Evolutionary conservation across 2,888 invertebrate genomes (phyloP), one percentile per base, ranked within the genome.

Genomic region (Pyrgus malvae): DNA sequence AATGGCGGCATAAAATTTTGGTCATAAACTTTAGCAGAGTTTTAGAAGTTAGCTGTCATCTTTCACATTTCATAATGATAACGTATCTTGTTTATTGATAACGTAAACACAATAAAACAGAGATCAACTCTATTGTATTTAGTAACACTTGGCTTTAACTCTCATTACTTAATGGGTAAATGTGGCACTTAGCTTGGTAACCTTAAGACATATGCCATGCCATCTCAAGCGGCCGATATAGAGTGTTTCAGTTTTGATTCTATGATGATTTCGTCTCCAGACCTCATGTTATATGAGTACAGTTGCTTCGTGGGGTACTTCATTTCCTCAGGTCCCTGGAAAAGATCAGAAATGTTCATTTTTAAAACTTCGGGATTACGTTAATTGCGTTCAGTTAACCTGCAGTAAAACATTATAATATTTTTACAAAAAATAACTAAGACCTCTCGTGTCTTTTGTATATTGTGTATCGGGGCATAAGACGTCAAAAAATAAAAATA

Each of bases 181-280:
- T 54, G 50, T 49, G 41, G 44, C 45, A 51, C 40, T 53, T 29
- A 33, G 31, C 23, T 49, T 19, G 42, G 48, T 46, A 44, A 54
- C 54, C 38, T 49, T 57, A 35, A 12, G 49, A 19, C 27, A 55
- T 53, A 33, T 19, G 42, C n/a, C 12, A 44, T 9, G 4, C 9
- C n/a, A 37, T 49, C 42, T 67, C 62, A 72, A 54, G 68, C 76
- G 7, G 76, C 71, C 0, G 87, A 88, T 58, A 83, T 68, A 6
- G 86, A 90, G 64, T 92, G 91, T 74, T 93, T 93, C 63, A 92
- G 82, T 78, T 96, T 96, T 58, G 93, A 94, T 78, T 97, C 96
- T 59, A 98, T 94, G 63, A 97, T 95, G 69, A 98, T 97, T 82
- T 97, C 97, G 81, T 97, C 97, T 8, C 97, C 97, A 56, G 95